phyloP scores from a whole-genome alignment of 2,113 vertebrate genomes.

The Galbula dea region DNA sequence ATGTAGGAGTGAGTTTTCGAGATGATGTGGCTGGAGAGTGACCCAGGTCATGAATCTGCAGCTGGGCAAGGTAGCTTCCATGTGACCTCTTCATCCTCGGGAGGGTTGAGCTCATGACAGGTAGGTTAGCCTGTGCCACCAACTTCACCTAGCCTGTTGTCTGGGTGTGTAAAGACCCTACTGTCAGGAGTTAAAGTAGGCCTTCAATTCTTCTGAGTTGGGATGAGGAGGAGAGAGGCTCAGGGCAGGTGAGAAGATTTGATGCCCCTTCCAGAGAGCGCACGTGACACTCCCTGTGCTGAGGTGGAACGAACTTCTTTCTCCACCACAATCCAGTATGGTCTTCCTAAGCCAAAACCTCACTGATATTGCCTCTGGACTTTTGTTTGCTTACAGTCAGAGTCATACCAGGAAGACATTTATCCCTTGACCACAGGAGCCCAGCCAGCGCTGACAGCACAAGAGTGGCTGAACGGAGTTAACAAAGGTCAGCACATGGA shows the following conservation, averaged over 20 bases:
- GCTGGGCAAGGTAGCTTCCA: neutral
- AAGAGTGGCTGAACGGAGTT: slow-evolving; percentile 86
- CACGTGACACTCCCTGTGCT: neutral
- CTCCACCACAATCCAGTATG: neutral
- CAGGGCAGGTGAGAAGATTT: neutral
- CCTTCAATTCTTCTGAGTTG: neutral
- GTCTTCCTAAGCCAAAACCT: neutral
- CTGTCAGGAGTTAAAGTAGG: neutral
- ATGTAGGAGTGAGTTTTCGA: neutral
- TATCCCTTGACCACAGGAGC: slow-evolving; percentile 89
- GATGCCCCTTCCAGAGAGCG: fast-evolving
- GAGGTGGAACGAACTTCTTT: neutral
- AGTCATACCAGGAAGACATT: slow-evolving; percentile 95
- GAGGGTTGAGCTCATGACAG: neutral
- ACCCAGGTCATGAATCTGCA: neutral
- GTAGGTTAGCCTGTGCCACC: neutral
- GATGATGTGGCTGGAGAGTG: neutral
- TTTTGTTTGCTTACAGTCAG: slow-evolving; percentile 77
- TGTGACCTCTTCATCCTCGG: neutral
- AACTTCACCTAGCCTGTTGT: neutral
- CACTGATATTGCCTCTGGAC: neutral
- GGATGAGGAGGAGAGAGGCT: neutral
- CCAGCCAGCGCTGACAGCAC: slow-evolving; percentile 83
- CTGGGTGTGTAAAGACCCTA: neutral
- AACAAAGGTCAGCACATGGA: slow-evolving; percentile 82